These are phyloP conservation scores for Bombycilla garrulus DNA, from an alignment of 2,113 vertebrate species.

Conservation along the genomic window DNA sequence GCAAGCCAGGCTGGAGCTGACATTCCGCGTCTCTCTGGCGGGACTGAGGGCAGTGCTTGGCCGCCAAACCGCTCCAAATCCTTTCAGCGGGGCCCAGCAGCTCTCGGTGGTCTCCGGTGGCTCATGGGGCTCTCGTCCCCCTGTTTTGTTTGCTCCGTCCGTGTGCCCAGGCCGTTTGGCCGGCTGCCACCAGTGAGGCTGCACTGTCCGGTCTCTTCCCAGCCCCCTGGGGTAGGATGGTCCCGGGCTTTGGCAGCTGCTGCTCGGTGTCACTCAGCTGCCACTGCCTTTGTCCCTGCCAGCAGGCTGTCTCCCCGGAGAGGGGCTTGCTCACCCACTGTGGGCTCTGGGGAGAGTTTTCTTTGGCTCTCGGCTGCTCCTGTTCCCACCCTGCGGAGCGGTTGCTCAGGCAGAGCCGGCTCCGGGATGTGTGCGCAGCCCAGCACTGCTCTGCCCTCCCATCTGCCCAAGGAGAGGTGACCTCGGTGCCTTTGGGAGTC, in stretches of 20 bases:
- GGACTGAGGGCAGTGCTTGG: neutral
- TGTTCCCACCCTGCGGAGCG: rapidly evolving
- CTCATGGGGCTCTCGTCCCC: neutral
- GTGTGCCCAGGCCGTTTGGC: neutral
- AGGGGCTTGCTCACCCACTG: neutral
- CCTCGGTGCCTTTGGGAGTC: neutral
- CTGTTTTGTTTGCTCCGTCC: neutral
- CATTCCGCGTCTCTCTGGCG: rapidly evolving
- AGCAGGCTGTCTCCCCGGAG: rapidly evolving
- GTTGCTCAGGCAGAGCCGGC: too few species aligned
- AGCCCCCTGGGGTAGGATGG: neutral
- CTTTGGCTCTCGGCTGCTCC: neutral
- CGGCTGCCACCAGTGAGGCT: neutral
- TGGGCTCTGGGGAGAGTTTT: neutral
- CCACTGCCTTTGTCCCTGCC: neutral
- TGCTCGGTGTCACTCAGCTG: neutral
- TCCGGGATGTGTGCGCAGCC: neutral
- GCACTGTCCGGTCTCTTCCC: neutral
- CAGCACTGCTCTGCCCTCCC: neutral
- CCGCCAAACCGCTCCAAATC: neutral
- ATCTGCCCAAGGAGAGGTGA: neutral
- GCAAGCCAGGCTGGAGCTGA: neutral
- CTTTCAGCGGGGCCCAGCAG: neutral
- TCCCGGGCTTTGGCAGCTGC: neutral
- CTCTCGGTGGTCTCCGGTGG: neutral